Evolutionary conservation across 2,888 invertebrate genomes (phyloP).

Genomic region (Tineola bisselliella): DNA sequence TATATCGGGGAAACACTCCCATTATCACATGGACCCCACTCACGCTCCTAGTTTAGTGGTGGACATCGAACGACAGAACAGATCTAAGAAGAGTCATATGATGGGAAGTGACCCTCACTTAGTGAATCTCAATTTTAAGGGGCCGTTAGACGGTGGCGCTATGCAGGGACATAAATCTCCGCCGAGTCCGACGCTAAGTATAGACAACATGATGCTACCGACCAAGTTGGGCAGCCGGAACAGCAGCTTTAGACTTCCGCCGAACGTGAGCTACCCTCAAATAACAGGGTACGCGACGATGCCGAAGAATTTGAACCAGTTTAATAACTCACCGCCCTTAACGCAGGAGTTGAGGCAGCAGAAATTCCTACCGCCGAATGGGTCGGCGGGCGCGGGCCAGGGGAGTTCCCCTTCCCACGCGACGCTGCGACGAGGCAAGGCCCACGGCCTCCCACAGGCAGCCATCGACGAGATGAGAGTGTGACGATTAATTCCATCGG

Average conservation of each 20-base stretch:
- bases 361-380: slow-evolving; percentile 69
- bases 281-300: slow-evolving; percentile 64
- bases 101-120: slow-evolving; percentile 64
- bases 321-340: slow-evolving; percentile 55
- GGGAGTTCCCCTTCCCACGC: slow-evolving; percentile 43
- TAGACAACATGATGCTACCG: slow-evolving; percentile 61
- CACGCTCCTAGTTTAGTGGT: slow-evolving; percentile 85
- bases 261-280: slow-evolving; percentile 55
- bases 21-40: slow-evolving; percentile 79
- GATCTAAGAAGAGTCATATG: slow-evolving; percentile 41
- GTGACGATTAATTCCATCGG: slow-evolving; percentile 70
- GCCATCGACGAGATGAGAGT: slow-evolving; percentile 91
- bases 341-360: slow-evolving; percentile 65
- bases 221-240: slow-evolving; percentile 62
- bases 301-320: slow-evolving; percentile 70
- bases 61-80: slow-evolving; percentile 74
- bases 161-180: slow-evolving; percentile 58
- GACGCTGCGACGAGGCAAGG: slow-evolving; percentile 48
- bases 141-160: slow-evolving; percentile 61
- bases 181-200: slow-evolving; percentile 71
- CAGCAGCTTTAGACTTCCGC: slow-evolving; percentile 52
- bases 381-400: slow-evolving; percentile 63
- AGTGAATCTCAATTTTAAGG: slow-evolving; percentile 66
- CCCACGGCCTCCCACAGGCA: slow-evolving; percentile 71
- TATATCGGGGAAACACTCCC: slow-evolving; percentile 80